Percentiles rank a stretch among this genome's conserved stretches.
Conservation (phyloP, 1,140 invertebrate species). For the Drosophila ambigua region DNA sequence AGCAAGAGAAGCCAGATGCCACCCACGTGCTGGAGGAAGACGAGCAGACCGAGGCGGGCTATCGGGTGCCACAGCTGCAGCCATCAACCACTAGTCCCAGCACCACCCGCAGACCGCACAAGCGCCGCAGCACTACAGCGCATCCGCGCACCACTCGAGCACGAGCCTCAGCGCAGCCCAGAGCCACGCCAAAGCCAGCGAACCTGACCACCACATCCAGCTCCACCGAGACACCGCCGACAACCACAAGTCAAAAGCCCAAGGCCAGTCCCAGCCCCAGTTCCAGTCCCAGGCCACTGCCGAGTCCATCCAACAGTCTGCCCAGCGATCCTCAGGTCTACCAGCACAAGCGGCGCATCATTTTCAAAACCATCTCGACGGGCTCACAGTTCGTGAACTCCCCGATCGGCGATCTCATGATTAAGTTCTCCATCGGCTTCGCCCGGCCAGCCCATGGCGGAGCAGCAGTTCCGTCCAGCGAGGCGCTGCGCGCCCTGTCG, state of each 20-base stretch:
- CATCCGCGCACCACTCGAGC: slow-evolving; percentile 35
- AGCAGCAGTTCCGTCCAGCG: slow-evolving; percentile 26
- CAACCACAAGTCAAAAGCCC: slow-evolving; percentile 13
- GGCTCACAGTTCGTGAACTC: slow-evolving; percentile 74
- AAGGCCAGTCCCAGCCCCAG: slow-evolving; percentile 6
- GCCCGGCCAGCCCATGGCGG: slow-evolving; percentile 49
- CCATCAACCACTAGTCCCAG: not conserved
- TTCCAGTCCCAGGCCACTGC: slow-evolving; percentile 7
- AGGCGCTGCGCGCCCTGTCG: slow-evolving; percentile 53
- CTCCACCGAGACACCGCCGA: slow-evolving; percentile 19
- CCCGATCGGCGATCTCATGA: slow-evolving; percentile 75
- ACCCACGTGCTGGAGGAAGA: slow-evolving; percentile 31
- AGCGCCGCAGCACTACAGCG: slow-evolving; percentile 26
- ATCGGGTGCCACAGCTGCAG: slow-evolving; percentile 29
- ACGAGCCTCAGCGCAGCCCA: slow-evolving; percentile 39
- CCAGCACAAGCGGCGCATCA: slow-evolving; percentile 73
- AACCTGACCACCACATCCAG: slow-evolving; percentile 27
- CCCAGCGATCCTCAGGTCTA: slow-evolving; percentile 56
- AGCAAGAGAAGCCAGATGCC: slow-evolving; percentile 60
- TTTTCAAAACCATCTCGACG: slow-evolving; percentile 76
- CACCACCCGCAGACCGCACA: slow-evolving; percentile 20
- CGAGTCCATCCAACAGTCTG: slow-evolving; percentile 15
- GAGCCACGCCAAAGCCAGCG: slow-evolving; percentile 39
- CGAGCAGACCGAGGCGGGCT: slow-evolving; percentile 24
- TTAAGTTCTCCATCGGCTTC: slow-evolving; percentile 76